Base-by-base conservation (phyloP, 2,113 vertebrate species). In the Gnathonemus echidnorhynchus region DNA sequence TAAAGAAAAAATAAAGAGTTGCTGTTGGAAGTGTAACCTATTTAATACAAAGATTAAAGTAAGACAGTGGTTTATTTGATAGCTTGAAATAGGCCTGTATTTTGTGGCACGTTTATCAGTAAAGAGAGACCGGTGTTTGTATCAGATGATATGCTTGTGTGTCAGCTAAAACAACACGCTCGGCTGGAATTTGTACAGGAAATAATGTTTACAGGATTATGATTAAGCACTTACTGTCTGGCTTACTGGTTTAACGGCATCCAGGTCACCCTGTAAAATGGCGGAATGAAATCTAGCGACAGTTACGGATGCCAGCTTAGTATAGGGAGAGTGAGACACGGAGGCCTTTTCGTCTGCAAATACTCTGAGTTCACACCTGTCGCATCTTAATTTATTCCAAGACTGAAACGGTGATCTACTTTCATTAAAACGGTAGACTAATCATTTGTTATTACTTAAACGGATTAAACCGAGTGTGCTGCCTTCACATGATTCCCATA, bases 241-340 rank as follows among this genome's bases (percentile, higher is more conserved):
- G 31, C 9, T 89, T 84, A 45, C 62, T 45, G 13, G 49, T 80
- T 42, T 80, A 35, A 58, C 46, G 49, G 19, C 49, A 56, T 90
- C 62, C 83, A 88, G 87, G 66, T 88, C 90, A 88, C 48, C 21
- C 86, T 46, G 74, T 84, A 39, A 88, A 86, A 58, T 48, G 80
- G 74, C 74, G 15, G 74, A 35, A 80, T 80, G 17, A 80, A 80
- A 80, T 42, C 15, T 15, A 42, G 74, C 35, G 74, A 19, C 19
- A 80, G 74, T 19, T 42, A 42, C 35, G 35, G 13, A 39, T 80
- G 5, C 74, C 6, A 42, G 31, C 35, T 80, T 80, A 80, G 4
- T 19, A 80, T 19, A 80, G 74, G 17, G 35, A 74, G 48, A 84
- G 42, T 83, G 90, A 84, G 87, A 88, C 39, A 88, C 31, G 48